These are phyloP conservation scores for Halcyon badia DNA, from an alignment of 2,797 vertebrate genomes.

Conservation along the genomic window DNA sequence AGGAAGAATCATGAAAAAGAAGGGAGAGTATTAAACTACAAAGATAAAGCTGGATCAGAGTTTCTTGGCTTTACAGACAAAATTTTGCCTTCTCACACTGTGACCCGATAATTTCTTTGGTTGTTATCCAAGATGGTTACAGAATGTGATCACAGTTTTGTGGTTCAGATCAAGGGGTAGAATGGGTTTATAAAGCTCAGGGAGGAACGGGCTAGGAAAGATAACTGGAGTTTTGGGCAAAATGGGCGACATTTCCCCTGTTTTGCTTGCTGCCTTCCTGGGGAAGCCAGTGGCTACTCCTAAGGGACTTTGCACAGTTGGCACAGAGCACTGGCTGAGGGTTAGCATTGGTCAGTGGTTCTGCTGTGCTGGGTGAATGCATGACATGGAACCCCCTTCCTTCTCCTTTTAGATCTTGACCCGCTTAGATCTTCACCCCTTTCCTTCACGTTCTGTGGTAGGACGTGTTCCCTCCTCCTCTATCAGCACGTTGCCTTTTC, in stretches of 20 bases:
- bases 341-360: neutral
- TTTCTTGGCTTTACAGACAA: neutral
- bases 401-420: neutral
- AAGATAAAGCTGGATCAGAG: neutral
- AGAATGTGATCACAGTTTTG: neutral
- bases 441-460: neutral
- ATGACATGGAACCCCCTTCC: neutral
- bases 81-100: neutral
- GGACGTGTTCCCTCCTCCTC: neutral
- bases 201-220: neutral
- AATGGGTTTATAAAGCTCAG: neutral
- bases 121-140: neutral
- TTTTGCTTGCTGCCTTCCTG: neutral
- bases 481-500: neutral
- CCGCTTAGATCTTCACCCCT: neutral
- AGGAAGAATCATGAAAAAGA: conserved; percentile 17
- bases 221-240: neutral
- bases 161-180: accelerated
- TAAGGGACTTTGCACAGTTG: neutral
- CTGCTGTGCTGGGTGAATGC: neutral
- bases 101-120: neutral
- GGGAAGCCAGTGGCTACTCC: neutral
- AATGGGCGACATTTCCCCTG: neutral
- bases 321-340: neutral
- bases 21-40: neutral